Conservation (phyloP, 2,113 vertebrate genomes). For the human region DNA sequence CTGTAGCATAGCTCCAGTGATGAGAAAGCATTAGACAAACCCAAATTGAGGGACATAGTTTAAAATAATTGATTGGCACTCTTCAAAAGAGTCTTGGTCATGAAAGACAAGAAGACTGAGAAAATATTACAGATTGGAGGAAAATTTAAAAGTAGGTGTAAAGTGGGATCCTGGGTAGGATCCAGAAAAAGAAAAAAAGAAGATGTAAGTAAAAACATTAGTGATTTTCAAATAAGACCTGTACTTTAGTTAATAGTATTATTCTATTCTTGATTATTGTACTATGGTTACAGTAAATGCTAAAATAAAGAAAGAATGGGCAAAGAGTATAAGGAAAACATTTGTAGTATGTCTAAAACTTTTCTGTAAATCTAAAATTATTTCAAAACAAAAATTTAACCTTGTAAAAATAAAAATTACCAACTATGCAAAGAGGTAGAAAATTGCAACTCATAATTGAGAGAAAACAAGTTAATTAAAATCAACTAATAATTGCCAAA, state of each 20-base stretch:
- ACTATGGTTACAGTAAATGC: not conserved
- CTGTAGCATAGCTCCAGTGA: not conserved
- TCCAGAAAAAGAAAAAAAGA: not conserved
- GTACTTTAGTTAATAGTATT: not conserved
- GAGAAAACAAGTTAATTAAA: not conserved
- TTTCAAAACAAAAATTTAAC: not conserved
- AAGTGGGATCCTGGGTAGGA: not conserved
- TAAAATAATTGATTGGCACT: not conserved
- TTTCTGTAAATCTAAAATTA: not conserved
- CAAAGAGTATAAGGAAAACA: not conserved
- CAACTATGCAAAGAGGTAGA: not conserved
- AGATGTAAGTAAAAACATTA: not conserved
- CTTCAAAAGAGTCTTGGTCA: not conserved
- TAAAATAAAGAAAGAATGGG: not conserved
- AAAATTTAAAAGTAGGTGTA: not conserved
- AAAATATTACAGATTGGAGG: not conserved
- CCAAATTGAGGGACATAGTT: not conserved
- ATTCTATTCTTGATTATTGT: not conserved
- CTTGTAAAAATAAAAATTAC: not conserved
- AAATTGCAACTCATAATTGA: not conserved
- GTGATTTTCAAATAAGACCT: not conserved
- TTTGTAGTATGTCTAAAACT: not conserved
- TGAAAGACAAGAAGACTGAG: not conserved
- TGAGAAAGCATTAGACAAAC: not conserved
- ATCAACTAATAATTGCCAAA: not conserved